These are phyloP conservation scores for Adelognathus sp. DNA, from an alignment of 2,888 invertebrate genomes.

Conservation along the genomic window DNA sequence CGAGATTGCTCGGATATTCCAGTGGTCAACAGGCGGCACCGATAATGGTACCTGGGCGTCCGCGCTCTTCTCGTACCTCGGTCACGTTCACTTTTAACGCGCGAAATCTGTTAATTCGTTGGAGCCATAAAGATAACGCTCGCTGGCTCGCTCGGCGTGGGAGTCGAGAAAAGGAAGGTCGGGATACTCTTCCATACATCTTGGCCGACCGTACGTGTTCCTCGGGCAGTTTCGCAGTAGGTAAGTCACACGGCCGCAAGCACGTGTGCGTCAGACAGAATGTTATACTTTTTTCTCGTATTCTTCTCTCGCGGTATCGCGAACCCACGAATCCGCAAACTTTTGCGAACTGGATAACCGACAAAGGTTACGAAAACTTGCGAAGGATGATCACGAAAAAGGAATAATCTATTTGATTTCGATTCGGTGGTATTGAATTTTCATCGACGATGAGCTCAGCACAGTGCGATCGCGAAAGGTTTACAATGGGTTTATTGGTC, in stretches of 20 bases:
- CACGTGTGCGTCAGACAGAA: neutral
- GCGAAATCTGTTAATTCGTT: conserved; percentile 59
- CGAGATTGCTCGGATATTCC: neutral
- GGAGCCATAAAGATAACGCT: conserved; percentile 56
- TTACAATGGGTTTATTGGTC: conserved; percentile 40
- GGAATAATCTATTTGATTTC: neutral
- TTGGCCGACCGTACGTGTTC: conserved; percentile 43
- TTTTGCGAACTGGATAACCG: neutral
- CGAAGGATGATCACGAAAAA: neutral
- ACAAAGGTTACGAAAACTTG: neutral
- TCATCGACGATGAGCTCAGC: conserved; percentile 5
- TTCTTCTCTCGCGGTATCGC: neutral
- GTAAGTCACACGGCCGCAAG: neutral
- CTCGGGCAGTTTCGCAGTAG: neutral
- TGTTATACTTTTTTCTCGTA: conserved; percentile 2
- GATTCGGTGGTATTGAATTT: conserved; percentile 36
- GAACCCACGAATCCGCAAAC: neutral
- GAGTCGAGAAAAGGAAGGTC: conserved; percentile 36
- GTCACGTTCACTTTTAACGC: conserved; percentile 59
- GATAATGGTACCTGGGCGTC: conserved; percentile 16
- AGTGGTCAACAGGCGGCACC: conserved; percentile 21
- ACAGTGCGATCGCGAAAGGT: conserved; percentile 9
- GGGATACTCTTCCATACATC: conserved; percentile 43
- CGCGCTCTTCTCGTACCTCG: conserved; percentile 29
- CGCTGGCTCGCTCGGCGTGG: neutral